Evolutionary conservation across 2,797 vertebrate species (phyloP).

Genomic region (Siniperca scherzeri): DNA sequence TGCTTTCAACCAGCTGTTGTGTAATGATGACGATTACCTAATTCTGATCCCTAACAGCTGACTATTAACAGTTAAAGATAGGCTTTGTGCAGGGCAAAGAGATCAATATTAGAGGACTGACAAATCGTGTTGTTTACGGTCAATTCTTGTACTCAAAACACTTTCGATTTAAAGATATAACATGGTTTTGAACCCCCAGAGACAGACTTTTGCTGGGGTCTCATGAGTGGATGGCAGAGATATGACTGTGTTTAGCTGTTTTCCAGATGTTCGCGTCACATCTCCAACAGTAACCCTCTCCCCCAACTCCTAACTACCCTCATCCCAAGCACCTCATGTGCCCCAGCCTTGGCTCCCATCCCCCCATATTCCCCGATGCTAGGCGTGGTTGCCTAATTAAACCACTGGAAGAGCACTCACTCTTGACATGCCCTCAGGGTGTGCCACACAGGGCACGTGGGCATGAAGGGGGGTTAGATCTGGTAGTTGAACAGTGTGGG

Average conservation of each 20-base stretch:
- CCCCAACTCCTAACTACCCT: constrained; percentile 41
- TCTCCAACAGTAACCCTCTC: constrained; percentile 27
- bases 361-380: constrained; percentile 58
- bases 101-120: constrained; percentile 32
- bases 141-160: not conserved
- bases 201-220: constrained; percentile 29
- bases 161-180: not conserved
- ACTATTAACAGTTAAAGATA: constrained; percentile 26
- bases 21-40: constrained; percentile 41
- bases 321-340: constrained; percentile 48
- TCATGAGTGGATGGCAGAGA: constrained; percentile 52
- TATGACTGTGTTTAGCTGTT: constrained; percentile 30
- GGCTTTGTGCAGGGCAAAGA: constrained; percentile 23
- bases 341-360: constrained; percentile 47
- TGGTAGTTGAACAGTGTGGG: constrained; percentile 49
- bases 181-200: constrained; percentile 15
- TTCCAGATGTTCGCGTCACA: constrained; percentile 42
- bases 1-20: constrained; percentile 32
- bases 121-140: not conserved
- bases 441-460: constrained; percentile 62
- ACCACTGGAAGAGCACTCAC: constrained; percentile 54
- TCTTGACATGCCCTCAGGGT: constrained; percentile 77
- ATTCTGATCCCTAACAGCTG: constrained; percentile 39
- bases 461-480: constrained; percentile 36
- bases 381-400: constrained; percentile 75